These are phyloP conservation scores for Mellivora capensis DNA, from an alignment of 2,113 vertebrate species.

Conservation along the genomic window DNA sequence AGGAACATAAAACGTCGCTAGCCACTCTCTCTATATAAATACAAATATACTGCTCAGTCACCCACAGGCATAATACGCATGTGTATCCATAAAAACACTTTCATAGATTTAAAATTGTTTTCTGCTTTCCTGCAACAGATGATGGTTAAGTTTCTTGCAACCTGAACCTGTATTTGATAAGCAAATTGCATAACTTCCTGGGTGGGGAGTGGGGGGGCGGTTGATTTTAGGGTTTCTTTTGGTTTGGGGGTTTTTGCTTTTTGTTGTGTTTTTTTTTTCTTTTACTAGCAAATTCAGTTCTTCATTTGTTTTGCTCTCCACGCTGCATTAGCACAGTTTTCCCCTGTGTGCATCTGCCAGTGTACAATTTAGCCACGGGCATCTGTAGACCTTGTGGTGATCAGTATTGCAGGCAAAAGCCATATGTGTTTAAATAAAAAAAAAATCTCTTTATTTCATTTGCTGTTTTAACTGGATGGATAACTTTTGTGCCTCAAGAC, in stretches of 20 bases:
- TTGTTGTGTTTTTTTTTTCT: not conserved
- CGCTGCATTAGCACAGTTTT: conserved; percentile 87
- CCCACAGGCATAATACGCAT: not conserved
- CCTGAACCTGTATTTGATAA: conserved; percentile 67
- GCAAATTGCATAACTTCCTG: conserved; percentile 48
- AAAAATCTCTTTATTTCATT: conserved; percentile 87
- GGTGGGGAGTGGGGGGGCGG: not conserved
- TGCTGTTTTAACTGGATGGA: conserved; percentile 89
- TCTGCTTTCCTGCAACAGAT: conserved; percentile 26
- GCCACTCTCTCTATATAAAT: conserved; percentile 36
- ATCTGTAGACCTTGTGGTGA: conserved; percentile 87
- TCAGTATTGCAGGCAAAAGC: conserved; percentile 89
- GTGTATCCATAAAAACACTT: not conserved
- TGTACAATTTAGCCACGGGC: conserved; percentile 90
- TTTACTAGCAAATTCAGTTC: conserved; percentile 75
- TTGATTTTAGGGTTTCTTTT: not conserved
- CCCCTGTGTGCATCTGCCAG: conserved; percentile 88
- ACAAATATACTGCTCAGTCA: not conserved
- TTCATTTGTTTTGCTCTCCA: conserved; percentile 93
- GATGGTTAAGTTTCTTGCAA: conserved; percentile 27
- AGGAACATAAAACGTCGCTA: conserved; percentile 63
- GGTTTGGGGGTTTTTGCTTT: not conserved
- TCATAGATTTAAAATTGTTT: conserved; percentile 37
- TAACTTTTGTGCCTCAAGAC: conserved; percentile 91
- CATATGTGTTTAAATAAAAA: conserved; percentile 89